phyloP scores from a whole-genome alignment of 53 echinoderm and acorn worm genomes.

The Holothuria scabra region DNA sequence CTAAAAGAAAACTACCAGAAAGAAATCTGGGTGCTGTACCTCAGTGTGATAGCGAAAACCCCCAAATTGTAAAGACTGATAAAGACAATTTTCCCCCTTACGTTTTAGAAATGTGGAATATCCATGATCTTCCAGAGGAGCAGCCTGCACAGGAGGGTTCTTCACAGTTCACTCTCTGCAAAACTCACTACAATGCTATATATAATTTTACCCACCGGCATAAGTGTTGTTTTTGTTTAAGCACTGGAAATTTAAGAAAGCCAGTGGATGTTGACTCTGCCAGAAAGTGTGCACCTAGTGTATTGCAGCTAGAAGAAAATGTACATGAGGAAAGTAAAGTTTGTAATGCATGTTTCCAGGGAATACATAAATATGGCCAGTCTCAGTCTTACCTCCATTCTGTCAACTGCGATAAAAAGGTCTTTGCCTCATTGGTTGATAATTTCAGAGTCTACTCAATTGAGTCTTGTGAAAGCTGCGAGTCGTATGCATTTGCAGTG shows the following conservation, averaged over 20 bases:
- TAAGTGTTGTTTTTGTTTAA: slow-evolving; percentile 9
- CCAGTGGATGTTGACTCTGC: background rate
- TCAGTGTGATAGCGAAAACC: background rate
- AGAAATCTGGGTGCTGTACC: background rate
- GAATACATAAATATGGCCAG: background rate
- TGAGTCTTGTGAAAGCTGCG: background rate
- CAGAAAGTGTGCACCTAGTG: background rate
- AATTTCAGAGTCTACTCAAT: background rate
- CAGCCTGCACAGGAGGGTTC: too few relatives aligned
- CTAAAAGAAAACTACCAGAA: background rate
- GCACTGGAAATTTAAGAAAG: background rate
- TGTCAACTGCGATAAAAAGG: background rate
- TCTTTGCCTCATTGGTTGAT: slow-evolving; percentile 12
- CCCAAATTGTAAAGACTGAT: slow-evolving; percentile 6
- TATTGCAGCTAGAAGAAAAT: slow-evolving; percentile 10
- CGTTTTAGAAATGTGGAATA: background rate
- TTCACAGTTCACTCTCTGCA: slow-evolving; percentile 9
- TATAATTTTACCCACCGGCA: slow-evolving; percentile 1
- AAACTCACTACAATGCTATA: background rate
- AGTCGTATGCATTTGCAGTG: slow-evolving; percentile 26
- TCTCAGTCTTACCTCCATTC: background rate
- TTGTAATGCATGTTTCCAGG: slow-evolving; percentile 15
- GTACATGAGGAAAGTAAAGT: background rate
- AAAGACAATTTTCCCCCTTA: background rate
- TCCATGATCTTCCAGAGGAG: too few relatives aligned